Conservation (phyloP, 2,888 invertebrate species). For the Drosophila ustulata region DNA sequence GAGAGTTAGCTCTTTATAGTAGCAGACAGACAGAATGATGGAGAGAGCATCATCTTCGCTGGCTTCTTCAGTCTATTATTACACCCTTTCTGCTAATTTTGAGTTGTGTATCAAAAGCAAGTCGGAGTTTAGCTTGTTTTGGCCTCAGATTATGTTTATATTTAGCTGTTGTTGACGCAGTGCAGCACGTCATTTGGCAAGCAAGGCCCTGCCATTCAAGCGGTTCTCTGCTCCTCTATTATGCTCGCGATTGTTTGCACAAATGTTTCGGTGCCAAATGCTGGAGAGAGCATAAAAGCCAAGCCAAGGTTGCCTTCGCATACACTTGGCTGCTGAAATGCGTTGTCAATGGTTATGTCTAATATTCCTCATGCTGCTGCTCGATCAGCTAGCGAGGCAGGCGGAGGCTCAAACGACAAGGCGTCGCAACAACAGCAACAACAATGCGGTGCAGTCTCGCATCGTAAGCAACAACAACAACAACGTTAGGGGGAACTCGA, state of each 20-base stretch:
- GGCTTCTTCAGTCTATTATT: neutral
- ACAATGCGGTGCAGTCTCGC: slow-evolving; percentile 4
- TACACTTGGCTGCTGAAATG: slow-evolving; percentile 50
- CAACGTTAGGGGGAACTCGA: neutral
- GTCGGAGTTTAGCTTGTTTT: neutral
- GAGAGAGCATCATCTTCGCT: no score
- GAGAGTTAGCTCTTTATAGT: no score
- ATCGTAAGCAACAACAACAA: neutral
- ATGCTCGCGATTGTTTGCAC: slow-evolving; percentile 52
- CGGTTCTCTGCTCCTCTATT: slow-evolving; percentile 17
- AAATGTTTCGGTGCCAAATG: slow-evolving; percentile 58
- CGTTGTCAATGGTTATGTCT: slow-evolving; percentile 56
- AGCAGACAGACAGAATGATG: no score
- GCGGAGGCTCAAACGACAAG: neutral
- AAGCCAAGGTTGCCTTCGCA: slow-evolving; percentile 20
- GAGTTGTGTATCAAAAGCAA: neutral
- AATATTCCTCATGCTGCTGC: slow-evolving; percentile 42
- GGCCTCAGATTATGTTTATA: neutral
- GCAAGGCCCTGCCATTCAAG: slow-evolving; percentile 35
- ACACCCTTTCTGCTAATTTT: no score
- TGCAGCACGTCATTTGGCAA: slow-evolving; percentile 33
- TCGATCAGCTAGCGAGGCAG: slow-evolving; percentile 29
- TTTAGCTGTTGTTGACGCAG: slow-evolving; percentile 4
- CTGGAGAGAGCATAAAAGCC: slow-evolving; percentile 48
- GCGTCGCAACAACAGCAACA: slow-evolving; percentile 2